Conservation (phyloP, 2,113 vertebrate genomes). For the Clarias gariepinus region DNA sequence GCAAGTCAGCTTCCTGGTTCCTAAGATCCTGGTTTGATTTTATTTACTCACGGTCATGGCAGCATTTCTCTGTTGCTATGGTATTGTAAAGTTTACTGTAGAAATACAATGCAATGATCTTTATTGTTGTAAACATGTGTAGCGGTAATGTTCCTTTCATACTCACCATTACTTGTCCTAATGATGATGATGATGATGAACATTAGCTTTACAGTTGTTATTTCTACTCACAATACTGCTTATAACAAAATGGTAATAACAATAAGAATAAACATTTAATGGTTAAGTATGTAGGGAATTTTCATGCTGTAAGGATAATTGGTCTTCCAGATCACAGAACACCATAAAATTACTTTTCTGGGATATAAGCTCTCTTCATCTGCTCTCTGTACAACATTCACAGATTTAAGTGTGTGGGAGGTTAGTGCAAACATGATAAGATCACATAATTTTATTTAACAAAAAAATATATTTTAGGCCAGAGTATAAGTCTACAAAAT, state of each 20-base stretch:
- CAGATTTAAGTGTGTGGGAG: constrained; percentile 55
- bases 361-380: constrained; percentile 58
- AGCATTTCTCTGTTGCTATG: constrained; percentile 18
- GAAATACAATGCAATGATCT: constrained; percentile 27
- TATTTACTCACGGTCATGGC: background rate
- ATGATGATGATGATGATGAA: background rate
- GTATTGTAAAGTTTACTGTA: constrained; percentile 30
- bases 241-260: constrained; percentile 50
- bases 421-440: constrained; percentile 68
- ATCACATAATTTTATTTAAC: constrained; percentile 62
- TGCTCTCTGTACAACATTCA: constrained; percentile 68
- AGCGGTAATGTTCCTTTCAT: constrained; percentile 11
- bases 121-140: constrained; percentile 33
- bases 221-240: constrained; percentile 26
- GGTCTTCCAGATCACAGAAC: constrained; percentile 74
- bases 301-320: constrained; percentile 65
- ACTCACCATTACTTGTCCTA: background rate
- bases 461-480: constrained; percentile 69
- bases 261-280: constrained; percentile 62
- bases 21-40: constrained; percentile 9
- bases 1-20: constrained; percentile 1
- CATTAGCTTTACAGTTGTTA: constrained; percentile 31
- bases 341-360: constrained; percentile 32
- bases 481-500: constrained; percentile 28
- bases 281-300: constrained; percentile 65